Evolutionary conservation across 2,888 invertebrate genomes (phyloP).

Genomic region (Endomychus coccineus): DNA sequence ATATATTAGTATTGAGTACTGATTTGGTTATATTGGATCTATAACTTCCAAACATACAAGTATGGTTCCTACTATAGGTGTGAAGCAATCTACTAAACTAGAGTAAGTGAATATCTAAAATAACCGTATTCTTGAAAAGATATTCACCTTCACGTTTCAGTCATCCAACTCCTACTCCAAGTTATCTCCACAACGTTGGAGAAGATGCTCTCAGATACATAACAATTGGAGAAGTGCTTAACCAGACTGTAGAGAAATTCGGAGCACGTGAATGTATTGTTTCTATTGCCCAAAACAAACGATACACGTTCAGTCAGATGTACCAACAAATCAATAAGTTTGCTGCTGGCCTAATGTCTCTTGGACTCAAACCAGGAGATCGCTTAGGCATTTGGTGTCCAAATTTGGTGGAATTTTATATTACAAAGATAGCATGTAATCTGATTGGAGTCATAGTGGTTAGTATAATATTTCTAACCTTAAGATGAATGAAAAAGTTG

Average conservation of each 20-base stretch:
- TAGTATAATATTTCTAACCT: no score
- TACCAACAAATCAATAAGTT: conserved; percentile 54
- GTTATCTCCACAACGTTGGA: conserved; percentile 49
- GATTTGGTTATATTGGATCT: no score
- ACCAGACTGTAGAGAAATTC: conserved; percentile 47
- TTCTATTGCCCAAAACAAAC: conserved; percentile 48
- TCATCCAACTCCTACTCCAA: no score
- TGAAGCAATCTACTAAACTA: no score
- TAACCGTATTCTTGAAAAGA: no score
- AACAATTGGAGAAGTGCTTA: conserved; percentile 54
- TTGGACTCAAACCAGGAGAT: conserved; percentile 67
- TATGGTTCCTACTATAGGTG: no score
- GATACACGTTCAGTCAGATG: conserved; percentile 48
- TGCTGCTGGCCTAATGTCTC: conserved; percentile 58
- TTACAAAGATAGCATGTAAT: conserved; percentile 62
- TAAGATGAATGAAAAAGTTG: no score
- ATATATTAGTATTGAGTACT: no score
- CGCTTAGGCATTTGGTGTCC: conserved; percentile 74
- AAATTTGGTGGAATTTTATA: conserved; percentile 69
- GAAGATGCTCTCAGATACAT: conserved; percentile 45
- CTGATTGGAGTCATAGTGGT: conserved; percentile 65
- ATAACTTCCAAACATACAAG: no score
- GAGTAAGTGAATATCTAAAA: no score
- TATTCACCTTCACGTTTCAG: no score
- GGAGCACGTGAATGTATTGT: conserved; percentile 52